phyloP scores from a whole-genome alignment of 2,113 vertebrate genomes.

The Perca schrenkii region DNA sequence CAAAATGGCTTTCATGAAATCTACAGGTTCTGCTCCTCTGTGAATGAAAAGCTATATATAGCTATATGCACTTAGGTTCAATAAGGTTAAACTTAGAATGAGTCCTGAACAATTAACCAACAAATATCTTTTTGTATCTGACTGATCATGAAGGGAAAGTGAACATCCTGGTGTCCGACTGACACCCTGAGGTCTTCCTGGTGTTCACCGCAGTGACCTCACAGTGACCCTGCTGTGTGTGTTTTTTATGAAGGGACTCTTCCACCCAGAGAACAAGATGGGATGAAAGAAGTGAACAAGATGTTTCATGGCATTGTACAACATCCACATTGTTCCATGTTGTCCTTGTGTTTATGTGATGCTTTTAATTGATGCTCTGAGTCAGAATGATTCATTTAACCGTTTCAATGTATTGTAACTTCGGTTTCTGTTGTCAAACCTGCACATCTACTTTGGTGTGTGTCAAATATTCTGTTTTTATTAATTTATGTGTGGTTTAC shows the following conservation, averaged over 20 bases:
- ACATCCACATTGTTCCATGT: background rate
- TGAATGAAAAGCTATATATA: background rate
- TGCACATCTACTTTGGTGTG: background rate
- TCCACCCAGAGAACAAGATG: background rate
- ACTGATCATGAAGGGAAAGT: background rate
- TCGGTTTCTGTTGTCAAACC: constrained; percentile 13
- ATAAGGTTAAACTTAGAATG: background rate
- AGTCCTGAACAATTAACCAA: background rate
- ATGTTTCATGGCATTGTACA: background rate
- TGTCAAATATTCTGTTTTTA: background rate
- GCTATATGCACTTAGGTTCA: background rate
- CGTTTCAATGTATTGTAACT: background rate
- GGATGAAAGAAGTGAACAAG: background rate
- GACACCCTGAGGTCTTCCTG: background rate
- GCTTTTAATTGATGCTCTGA: background rate
- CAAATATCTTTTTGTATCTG: background rate
- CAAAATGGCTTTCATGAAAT: background rate
- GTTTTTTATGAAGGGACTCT: background rate
- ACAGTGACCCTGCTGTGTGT: background rate
- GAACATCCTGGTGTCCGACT: background rate
- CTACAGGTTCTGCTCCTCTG: background rate
- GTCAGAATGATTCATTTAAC: constrained; percentile 21
- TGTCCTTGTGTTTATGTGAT: background rate
- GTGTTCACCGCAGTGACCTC: background rate
- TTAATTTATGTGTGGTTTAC: too few species aligned